Conservation (phyloP, 2,113 vertebrate genomes). For the Erpornis zantholeuca region DNA sequence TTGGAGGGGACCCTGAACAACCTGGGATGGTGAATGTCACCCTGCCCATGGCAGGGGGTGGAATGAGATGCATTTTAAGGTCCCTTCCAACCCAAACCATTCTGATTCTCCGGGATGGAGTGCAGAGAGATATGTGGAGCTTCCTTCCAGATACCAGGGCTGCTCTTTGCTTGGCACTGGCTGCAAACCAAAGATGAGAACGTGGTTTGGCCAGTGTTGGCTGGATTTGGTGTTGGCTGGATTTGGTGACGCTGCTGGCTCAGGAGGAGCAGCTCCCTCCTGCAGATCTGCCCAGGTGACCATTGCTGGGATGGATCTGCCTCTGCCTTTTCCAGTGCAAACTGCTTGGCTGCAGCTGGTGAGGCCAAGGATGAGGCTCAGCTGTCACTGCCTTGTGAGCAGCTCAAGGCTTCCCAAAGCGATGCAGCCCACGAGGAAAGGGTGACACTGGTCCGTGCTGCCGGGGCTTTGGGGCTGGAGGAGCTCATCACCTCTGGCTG, state of each 20-base stretch:
- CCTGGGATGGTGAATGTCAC: background rate
- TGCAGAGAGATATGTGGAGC: accelerated
- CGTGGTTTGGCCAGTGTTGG: background rate
- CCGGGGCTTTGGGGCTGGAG: too few species aligned
- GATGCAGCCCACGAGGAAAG: accelerated
- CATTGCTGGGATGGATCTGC: accelerated
- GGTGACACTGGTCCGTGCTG: accelerated
- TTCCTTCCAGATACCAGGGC: background rate
- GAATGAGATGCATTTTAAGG: too few species aligned
- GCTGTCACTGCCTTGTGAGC: background rate
- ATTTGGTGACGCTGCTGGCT: background rate
- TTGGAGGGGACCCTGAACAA: background rate
- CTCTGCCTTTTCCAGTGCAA: background rate
- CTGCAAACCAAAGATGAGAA: background rate
- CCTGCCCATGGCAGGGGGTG: background rate
- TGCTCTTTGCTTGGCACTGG: background rate
- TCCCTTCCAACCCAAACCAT: background rate
- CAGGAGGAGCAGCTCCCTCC: background rate
- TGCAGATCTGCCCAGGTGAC: background rate
- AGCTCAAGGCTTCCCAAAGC: background rate
- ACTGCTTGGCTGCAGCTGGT: background rate
- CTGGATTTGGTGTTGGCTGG: background rate
- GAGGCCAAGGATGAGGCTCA: background rate
- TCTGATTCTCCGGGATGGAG: background rate
- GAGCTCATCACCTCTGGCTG: background rate